Evolutionary conservation across 1,140 invertebrate species (phyloP).

Genomic region (Drosophila insularis): DNA sequence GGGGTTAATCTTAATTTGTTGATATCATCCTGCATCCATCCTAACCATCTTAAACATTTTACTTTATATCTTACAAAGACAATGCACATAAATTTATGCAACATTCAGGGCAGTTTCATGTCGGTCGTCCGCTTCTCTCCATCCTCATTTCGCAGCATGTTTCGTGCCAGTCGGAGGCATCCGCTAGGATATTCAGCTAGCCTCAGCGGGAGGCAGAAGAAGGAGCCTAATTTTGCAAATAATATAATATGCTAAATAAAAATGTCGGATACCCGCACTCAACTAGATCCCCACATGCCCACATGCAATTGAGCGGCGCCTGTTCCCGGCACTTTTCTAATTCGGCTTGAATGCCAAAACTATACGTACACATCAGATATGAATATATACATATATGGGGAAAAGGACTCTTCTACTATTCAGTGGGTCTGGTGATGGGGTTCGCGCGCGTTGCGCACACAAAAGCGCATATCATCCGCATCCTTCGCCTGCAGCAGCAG

Average conservation of each 20-base stretch:
- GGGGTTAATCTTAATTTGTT: not conserved
- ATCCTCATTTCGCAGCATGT: slow-evolving; percentile 40
- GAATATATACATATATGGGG: not conserved
- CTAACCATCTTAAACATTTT: not conserved
- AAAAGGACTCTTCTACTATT: not conserved
- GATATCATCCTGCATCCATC: not conserved
- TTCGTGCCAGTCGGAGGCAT: slow-evolving; percentile 40
- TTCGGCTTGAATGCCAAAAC: slow-evolving; percentile 34
- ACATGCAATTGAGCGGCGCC: slow-evolving; percentile 69
- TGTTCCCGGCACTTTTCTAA: slow-evolving; percentile 74
- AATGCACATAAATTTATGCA: slow-evolving; percentile 56
- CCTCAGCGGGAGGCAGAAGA: slow-evolving; percentile 43
- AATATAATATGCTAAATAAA: slow-evolving; percentile 73
- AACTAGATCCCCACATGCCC: not conserved
- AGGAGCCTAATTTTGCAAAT: slow-evolving; percentile 74
- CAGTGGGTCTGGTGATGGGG: not conserved
- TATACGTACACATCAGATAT: not conserved
- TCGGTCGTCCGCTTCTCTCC: slow-evolving; percentile 21
- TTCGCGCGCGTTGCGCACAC: slow-evolving; percentile 27
- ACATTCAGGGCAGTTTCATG: slow-evolving; percentile 33
- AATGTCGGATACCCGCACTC: slow-evolving; percentile 40
- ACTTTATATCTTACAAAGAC: slow-evolving; percentile 13
- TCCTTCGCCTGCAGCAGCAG: not conserved
- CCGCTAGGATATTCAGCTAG: slow-evolving; percentile 36
- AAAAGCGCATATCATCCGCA: slow-evolving; percentile 51